Evolutionary conservation across 2,888 invertebrate species (phyloP).

Genomic region (Dermolepida albohirtum): DNA sequence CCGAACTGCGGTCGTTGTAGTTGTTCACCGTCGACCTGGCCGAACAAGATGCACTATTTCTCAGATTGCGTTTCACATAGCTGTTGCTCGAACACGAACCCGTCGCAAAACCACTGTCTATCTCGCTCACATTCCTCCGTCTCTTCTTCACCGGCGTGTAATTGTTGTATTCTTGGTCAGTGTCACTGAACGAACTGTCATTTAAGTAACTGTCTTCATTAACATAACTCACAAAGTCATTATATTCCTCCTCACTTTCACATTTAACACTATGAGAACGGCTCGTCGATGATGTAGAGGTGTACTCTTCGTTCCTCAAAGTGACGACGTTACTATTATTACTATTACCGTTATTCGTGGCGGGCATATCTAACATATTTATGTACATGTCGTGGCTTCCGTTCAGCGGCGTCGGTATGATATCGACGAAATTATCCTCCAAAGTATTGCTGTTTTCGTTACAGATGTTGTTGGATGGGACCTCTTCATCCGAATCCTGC

Average conservation of each 20-base stretch:
- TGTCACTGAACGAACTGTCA: conserved; percentile 55
- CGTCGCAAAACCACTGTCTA: conserved; percentile 62
- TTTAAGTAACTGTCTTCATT: conserved; percentile 43
- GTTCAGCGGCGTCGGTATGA: conserved; percentile 72
- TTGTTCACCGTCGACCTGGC: conserved; percentile 46
- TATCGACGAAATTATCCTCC: conserved; percentile 67
- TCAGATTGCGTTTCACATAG: conserved; percentile 49
- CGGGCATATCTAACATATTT: conserved; percentile 56
- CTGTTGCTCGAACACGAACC: conserved; percentile 57
- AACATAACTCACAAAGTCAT: conserved; percentile 44
- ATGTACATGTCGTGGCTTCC: conserved; percentile 65
- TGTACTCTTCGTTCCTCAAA: conserved; percentile 61
- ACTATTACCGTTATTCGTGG: conserved; percentile 51
- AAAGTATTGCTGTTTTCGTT: conserved; percentile 49
- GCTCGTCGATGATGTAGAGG: conserved; percentile 46
- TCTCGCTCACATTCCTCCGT: conserved; percentile 54
- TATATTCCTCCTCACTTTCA: conserved; percentile 37
- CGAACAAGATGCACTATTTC: conserved; percentile 54
- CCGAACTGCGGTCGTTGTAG: conserved; percentile 56
- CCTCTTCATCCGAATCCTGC: conserved; percentile 74
- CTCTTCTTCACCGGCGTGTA: conserved; percentile 60
- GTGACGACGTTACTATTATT: conserved; percentile 68
- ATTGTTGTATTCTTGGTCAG: conserved; percentile 57
- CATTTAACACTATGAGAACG: conserved; percentile 32
- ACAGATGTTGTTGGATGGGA: conserved; percentile 53